phyloP scores from a whole-genome alignment of 1,140 invertebrate genomes.

The Drosophila eugracilis region DNA sequence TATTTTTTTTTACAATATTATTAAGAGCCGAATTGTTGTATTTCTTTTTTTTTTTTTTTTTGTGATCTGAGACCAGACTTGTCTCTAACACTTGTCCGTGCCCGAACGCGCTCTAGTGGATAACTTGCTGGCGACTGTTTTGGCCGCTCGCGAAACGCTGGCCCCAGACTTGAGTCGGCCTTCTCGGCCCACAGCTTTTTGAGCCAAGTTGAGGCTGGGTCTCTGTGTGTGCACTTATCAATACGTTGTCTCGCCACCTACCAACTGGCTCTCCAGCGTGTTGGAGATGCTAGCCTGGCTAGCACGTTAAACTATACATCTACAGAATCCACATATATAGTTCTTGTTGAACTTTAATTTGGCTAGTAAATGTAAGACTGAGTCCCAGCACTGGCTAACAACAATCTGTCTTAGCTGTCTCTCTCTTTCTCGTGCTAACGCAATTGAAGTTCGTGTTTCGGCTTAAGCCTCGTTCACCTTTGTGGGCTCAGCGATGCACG shows the following conservation, averaged over 20 bases:
- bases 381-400: neutral
- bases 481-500: constrained; percentile 48
- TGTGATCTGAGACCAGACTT: constrained; percentile 27
- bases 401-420: neutral
- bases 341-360: neutral
- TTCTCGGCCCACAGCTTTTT: constrained; percentile 35
- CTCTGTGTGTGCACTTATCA: constrained; percentile 3
- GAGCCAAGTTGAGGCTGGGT: constrained; percentile 26
- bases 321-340: too few relatives aligned
- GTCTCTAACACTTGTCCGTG: constrained; percentile 57
- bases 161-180: constrained; percentile 14
- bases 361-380: neutral
- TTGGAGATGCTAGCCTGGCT: neutral
- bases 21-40: constrained; percentile 12
- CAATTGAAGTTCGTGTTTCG: constrained; percentile 25
- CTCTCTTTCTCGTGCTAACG: constrained; percentile 37
- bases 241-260: neutral
- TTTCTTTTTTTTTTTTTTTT: constrained; percentile 23
- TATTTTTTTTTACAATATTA: neutral
- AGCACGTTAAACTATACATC: neutral
- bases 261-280: neutral
- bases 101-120: constrained; percentile 69
- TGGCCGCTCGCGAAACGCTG: constrained; percentile 15
- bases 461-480: constrained; percentile 30
- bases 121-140: constrained; percentile 71